These are phyloP conservation scores for Ichneumoninae sp. DNA, from an alignment of 2,888 invertebrate species.

Conservation along the genomic window DNA sequence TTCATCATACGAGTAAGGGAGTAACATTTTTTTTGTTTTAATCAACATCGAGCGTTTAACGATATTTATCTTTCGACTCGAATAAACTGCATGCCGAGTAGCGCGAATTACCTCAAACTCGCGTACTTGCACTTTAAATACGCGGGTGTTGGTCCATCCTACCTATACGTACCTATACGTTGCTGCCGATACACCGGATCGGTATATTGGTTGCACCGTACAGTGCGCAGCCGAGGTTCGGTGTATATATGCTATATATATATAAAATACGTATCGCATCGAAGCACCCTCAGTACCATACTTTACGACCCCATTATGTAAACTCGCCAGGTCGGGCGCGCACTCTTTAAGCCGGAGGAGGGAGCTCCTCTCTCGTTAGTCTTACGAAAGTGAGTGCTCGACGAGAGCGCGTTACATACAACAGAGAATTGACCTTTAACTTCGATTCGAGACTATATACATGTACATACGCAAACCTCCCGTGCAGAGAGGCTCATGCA, in stretches of 20 bases:
- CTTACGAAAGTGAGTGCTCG: slow-evolving; percentile 43
- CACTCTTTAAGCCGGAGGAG: slow-evolving; percentile 41
- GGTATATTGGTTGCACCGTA: neutral
- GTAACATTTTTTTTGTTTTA: too few species aligned
- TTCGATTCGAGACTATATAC: slow-evolving; percentile 54
- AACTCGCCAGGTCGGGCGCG: slow-evolving; percentile 62
- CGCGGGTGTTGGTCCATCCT: neutral
- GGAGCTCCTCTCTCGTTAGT: slow-evolving; percentile 36
- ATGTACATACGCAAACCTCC: neutral
- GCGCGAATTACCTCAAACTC: slow-evolving; percentile 32
- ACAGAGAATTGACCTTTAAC: slow-evolving; percentile 61
- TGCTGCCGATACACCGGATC: slow-evolving; percentile 7
- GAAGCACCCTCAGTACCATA: slow-evolving; percentile 59
- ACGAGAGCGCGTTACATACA: slow-evolving; percentile 38
- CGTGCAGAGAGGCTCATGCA: neutral
- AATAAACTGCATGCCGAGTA: slow-evolving; percentile 21
- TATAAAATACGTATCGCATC: slow-evolving; percentile 43
- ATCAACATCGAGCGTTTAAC: neutral
- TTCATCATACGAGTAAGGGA: slow-evolving; percentile 5
- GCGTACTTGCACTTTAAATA: slow-evolving; percentile 12
- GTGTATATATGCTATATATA: neutral
- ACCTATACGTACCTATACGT: neutral
- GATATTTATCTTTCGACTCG: slow-evolving; percentile 44
- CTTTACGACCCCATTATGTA: slow-evolving; percentile 71
- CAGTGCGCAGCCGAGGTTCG: slow-evolving; percentile 2